These are phyloP conservation scores for Okapia johnstoni DNA, from an alignment of 2,113 vertebrate genomes.

Conservation along the genomic window DNA sequence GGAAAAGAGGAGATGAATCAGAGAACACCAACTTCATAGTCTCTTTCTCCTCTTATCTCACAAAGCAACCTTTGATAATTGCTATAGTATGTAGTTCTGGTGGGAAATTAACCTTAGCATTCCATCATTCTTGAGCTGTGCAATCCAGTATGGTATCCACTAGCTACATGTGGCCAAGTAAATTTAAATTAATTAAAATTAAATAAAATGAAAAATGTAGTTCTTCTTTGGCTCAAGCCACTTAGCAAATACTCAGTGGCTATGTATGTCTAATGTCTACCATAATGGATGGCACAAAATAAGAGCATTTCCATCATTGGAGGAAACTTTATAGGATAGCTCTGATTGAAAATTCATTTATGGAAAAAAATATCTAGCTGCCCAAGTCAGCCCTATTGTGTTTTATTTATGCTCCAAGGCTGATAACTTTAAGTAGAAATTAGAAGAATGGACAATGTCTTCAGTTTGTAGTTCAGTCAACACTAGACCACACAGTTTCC, in stretches of 20 bases:
- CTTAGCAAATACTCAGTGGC: neutral
- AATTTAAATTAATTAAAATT: constrained; percentile 20
- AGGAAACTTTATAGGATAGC: neutral
- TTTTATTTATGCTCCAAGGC: neutral
- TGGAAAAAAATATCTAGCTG: neutral
- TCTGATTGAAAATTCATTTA: neutral
- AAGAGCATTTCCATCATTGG: neutral
- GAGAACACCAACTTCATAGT: neutral
- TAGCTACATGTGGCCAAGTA: neutral
- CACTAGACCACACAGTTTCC: neutral
- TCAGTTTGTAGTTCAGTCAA: neutral
- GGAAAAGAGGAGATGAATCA: neutral
- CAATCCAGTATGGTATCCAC: neutral
- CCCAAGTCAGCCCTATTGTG: neutral
- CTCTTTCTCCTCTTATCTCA: neutral
- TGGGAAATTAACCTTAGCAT: neutral
- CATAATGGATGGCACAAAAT: neutral
- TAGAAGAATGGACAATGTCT: neutral
- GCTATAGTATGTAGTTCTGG: neutral
- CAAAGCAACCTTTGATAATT: neutral
- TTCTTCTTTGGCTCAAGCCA: neutral
- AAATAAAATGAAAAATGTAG: neutral
- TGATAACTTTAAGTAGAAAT: neutral
- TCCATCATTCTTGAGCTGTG: neutral
- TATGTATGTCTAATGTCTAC: neutral